Evolutionary conservation across 2,888 invertebrate genomes (phyloP).

Genomic region (Ceriagrion tenellum): DNA sequence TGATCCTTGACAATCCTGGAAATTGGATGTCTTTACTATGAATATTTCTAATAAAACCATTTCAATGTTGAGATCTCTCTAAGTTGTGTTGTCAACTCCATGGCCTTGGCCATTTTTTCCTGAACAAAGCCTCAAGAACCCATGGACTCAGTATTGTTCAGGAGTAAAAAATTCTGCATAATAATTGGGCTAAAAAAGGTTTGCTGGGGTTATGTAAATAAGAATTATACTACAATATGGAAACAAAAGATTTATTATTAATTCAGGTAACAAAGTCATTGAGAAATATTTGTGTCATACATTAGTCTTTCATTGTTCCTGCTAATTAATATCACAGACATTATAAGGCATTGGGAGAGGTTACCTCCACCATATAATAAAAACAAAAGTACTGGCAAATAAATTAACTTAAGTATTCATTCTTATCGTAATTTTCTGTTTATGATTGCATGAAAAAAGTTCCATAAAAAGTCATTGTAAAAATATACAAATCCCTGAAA

Average conservation of each 20-base stretch:
- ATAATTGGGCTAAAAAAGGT: too few species aligned
- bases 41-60: too few species aligned
- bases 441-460: not conserved
- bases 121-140: too few species aligned
- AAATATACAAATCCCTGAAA: not conserved
- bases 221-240: not conserved
- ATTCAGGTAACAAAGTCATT: not conserved
- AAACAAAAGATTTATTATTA: not conserved
- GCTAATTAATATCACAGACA: not conserved
- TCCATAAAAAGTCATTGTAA: not conserved
- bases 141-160: too few species aligned
- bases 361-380: not conserved
- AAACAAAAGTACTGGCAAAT: not conserved
- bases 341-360: not conserved
- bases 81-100: too few species aligned
- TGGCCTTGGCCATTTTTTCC: too few species aligned
- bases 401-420: not conserved
- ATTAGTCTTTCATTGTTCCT: not conserved
- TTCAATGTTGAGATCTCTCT: too few species aligned
- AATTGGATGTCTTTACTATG: too few species aligned
- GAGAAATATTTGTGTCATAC: too few species aligned
- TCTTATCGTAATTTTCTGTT: not conserved
- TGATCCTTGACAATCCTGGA: too few species aligned
- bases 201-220: too few species aligned
- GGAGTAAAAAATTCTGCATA: too few species aligned